phyloP scores from a whole-genome alignment of 2,113 vertebrate genomes.

The Lucifuga dentata region DNA sequence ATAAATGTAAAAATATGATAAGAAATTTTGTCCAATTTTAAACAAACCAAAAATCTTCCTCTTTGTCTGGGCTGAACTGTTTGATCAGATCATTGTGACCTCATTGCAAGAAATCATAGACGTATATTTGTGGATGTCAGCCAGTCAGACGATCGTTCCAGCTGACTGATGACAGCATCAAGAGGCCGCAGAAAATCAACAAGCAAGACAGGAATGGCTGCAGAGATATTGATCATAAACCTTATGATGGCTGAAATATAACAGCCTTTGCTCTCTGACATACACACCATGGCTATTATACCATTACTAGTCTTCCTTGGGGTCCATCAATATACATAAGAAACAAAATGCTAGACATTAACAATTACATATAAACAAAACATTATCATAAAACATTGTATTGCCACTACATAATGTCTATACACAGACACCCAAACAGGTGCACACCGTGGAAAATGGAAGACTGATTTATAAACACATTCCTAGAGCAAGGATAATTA shows the following conservation, averaged over 20 bases:
- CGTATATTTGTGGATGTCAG: conserved; percentile 23
- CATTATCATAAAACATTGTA: too few relatives aligned
- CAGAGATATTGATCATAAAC: conserved; percentile 58
- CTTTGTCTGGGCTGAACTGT: not conserved
- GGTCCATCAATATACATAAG: too few relatives aligned
- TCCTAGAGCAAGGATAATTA: too few relatives aligned
- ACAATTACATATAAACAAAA: too few relatives aligned
- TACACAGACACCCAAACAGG: too few relatives aligned
- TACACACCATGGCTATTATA: too few relatives aligned
- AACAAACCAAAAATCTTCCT: not conserved
- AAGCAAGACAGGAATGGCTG: conserved; percentile 37
- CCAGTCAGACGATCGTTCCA: conserved; percentile 25
- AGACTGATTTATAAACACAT: too few relatives aligned
- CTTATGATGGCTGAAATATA: conserved; percentile 51
- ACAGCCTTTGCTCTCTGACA: conserved; percentile 18
- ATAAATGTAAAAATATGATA: not conserved
- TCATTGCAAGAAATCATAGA: conserved; percentile 25
- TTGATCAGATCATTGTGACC: conserved; percentile 21
- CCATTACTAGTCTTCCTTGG: too few relatives aligned
- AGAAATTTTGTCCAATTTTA: not conserved
- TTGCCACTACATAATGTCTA: too few relatives aligned
- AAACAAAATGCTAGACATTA: too few relatives aligned
- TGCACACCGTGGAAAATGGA: too few relatives aligned
- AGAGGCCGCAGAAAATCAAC: conserved; percentile 56
- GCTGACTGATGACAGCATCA: conserved; percentile 44